Base-by-base conservation (phyloP, 2,797 vertebrate species). In the Clarias platycephalus region DNA sequence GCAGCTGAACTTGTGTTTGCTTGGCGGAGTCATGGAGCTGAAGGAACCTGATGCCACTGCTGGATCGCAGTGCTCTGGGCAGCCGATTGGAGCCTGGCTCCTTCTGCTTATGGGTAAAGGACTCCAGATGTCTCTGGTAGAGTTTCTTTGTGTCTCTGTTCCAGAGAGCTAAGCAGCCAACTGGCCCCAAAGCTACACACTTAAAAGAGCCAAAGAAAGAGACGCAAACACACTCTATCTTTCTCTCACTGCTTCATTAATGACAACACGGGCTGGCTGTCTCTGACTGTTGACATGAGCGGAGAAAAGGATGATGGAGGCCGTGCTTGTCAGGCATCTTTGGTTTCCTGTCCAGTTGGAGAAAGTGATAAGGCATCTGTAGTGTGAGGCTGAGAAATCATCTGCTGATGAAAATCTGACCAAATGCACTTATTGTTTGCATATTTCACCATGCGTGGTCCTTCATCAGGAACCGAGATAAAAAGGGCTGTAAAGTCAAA, bases 41-140 rank as follows among this genome's bases (percentile, higher is more conserved):
- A 62, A 72, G 82, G 55, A 80, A 80, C 77, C 85, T 81, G 49
- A 83, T 83, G 75, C 85, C 81, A 49, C 34, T 74, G 60, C 44
- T 86, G 40, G 67, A 75, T 49, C 74, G 49, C 68, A 74, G 34
- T 75, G 85, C 85, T 83, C 24, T 81, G 82, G 77, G 70, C 85
- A 76, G 55, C 49, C 37, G 49, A 84, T 40, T 70, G 83, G 76
- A 85, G 70, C 57, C 70, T 76, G 85, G 37, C 84, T 91, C n/a
- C 34, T 28, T 80, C 76, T 60, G 68, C 87, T 85, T 88, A 64
- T 87, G 78, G 85, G 82, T 90, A 92, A 92, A 82, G 89, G 83
- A 78, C 68, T 92, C 86, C 92, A 94, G 92, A 93, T 93, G 94
- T 92, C 90, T 90, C 64, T 75, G 77, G 89, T 89, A 87, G 64